Evolutionary conservation across 2,797 vertebrate species (phyloP), one percentile per base, ranked within the genome.

Genomic region (Pangasius sanitwongsei): DNA sequence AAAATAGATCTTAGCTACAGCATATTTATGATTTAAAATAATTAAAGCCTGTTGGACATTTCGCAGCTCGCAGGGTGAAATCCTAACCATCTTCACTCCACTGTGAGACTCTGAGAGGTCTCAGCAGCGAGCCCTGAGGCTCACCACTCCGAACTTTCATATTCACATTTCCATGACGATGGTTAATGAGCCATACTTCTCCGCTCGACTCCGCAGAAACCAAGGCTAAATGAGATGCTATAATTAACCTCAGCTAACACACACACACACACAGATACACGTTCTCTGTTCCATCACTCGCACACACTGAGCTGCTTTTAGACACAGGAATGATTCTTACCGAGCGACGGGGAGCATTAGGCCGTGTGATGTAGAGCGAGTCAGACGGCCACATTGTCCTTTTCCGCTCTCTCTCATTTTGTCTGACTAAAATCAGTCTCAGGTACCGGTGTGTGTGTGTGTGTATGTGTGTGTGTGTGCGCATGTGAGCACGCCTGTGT

Each of bases 151-250:
- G 0, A 61, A 50, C 37, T 12, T 83, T 83, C 28, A 48, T n/a
- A 48, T 83, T 65, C 41, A n/a, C 41, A 82, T 61, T 82, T 48
- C 61, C 61, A 2, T 65, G 82, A 9, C 7, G 15, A 83, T 83
- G 82, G 55, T 83, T 89, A 86, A 86, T 86, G 53, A 89, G 78
- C 57, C 28, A 9, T 5, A 3, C 18, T 70, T 74, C 55, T 80
- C 55, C 9, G 15, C 41, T 67, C 41, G 7, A 65, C 25, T 83
- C 61, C 23, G 8, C 25, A 50, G 65, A 70, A 74, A 86, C 41
- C 0, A 5, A 55, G n/a, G 55, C 59, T 55, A 89, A 89, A 89
- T 53, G 77, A 89, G 80, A 31, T 7, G 77, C 85, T 89, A 89
- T 86, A 86, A 89, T 86, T 89, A 89, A 48, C 55, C 67, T 83